phyloP scores from a whole-genome alignment of 2,113 vertebrate species.

The Triplophysa rosa region DNA sequence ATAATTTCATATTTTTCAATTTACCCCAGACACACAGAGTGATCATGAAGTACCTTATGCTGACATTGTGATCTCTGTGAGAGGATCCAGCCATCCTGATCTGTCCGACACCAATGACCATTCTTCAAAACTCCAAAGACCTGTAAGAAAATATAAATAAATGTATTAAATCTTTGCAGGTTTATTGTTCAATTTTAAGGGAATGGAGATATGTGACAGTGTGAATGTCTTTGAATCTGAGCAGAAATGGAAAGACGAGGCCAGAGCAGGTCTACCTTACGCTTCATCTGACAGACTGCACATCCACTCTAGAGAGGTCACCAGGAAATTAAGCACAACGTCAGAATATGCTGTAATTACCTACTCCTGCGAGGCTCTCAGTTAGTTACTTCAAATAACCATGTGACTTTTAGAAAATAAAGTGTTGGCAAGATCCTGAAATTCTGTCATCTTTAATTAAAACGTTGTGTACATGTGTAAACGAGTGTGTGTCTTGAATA shows the following conservation, averaged over 20 bases:
- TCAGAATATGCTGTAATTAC: slow-evolving; percentile 79
- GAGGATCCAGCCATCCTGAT: slow-evolving; percentile 74
- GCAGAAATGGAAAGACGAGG: slow-evolving; percentile 65
- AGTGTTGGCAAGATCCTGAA: neutral
- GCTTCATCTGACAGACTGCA: slow-evolving; percentile 74
- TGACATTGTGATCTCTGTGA: slow-evolving; percentile 76
- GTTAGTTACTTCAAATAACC: slow-evolving; percentile 28
- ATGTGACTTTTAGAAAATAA: neutral
- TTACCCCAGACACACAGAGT: slow-evolving; percentile 65
- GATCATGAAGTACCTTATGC: slow-evolving; percentile 78
- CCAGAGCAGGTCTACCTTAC: slow-evolving; percentile 54
- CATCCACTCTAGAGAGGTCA: slow-evolving; percentile 70
- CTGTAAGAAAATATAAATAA: slow-evolving; percentile 56
- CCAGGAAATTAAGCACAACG: slow-evolving; percentile 76
- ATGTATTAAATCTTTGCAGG: neutral
- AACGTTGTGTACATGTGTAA: neutral
- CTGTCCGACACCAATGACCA: slow-evolving; percentile 64
- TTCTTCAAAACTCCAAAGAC: slow-evolving; percentile 57
- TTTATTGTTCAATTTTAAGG: neutral
- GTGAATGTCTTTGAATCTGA: slow-evolving; percentile 20
- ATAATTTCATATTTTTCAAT: neutral
- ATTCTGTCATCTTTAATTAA: slow-evolving; percentile 3
- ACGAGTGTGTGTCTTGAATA: neutral
- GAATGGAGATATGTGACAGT: neutral
- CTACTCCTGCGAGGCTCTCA: slow-evolving; percentile 58